Evolutionary conservation across 2,113 vertebrate genomes (phyloP), one percentile per base, ranked within the genome.

Genomic region (Muntiacus muntjak): DNA sequence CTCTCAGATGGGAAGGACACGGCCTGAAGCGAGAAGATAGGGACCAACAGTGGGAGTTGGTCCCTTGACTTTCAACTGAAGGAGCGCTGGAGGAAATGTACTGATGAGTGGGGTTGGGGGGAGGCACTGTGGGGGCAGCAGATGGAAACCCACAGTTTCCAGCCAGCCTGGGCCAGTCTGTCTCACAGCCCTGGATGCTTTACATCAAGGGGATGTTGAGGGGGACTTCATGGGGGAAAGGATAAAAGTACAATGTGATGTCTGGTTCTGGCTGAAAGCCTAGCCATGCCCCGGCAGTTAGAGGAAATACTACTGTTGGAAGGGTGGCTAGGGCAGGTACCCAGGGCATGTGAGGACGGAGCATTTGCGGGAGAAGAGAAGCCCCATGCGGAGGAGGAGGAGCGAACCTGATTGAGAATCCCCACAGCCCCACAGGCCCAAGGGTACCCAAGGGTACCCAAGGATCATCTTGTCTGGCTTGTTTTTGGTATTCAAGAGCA

Each of bases 201-300:
- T n/a, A 12, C 21, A 13, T 7, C 1, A 0, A 58, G 9, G 43
- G 43, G 30, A 3, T n/a, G 25, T 7, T 11, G 21, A 9, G 10
- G 43, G 74, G 74, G 55, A 60, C 30, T 78, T 11, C 89, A 12
- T 12, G 71, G 71, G 43, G 10, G 60, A 89, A 54, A 89, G 40
- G 52, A 79, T 43, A 78, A 78, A 36, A 26, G 21, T 17, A 3
- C 40, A 57, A 13, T 25, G 88, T 3, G 62, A 55, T 17, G 52
- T 16, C 23, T 45, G 71, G 50, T 30, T 76, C 67, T 57, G 40
- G 71, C 71, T 45, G 28, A 58, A 47, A 58, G 33, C 21, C 33
- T 11, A 6, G 30, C 47, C 13, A 12, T 30, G 28, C 40, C 15
- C 0, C 5, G 1, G 40, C 40, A n/a, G 28, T 30, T 16, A 28